Evolutionary conservation across 2,888 invertebrate genomes (phyloP), one percentile per base, ranked within the genome.

Genomic region (Achlya flavicornis): DNA sequence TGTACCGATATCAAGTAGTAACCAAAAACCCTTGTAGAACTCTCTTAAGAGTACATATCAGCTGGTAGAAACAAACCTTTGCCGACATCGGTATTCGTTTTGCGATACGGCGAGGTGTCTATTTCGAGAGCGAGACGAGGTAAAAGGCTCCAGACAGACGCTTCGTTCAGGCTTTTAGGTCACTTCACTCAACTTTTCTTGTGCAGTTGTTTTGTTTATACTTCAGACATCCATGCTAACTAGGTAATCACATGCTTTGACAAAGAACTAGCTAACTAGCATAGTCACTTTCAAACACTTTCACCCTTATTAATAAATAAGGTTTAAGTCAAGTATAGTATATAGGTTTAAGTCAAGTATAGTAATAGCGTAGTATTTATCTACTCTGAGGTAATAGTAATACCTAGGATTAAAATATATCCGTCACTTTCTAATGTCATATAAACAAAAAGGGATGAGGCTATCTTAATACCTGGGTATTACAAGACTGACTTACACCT

Each of bases 41-140:
- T 43, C 12, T 26, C 33, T 19, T 3, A 53, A 72, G 65, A 62
- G 14, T 43, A 41, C 4, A 41, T 41, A 69, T 64, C 63, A 63
- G 64, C 67, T 69, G 63, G 63, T 68, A 71, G 46, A 43, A 43
- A 66, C 69, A 70, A 70, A 67, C 48, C 63, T 63, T 64, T 64
- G 53, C 60, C 61, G 62, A 64, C 73, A 73, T 76, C 70, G 75
- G 73, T 70, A 71, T 75, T 74, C 72, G 74, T 77, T 78, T 75
- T 76, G 71, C 72, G 68, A 75, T 75, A 72, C 74, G 69, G 69
- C 72, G 63, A 38, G 43, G 84, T 82, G 86, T 90, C 88, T 91
- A 90, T 90, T 91, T 87, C 85, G 81, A 79, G 81, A 86, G 80
- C 72, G 78, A 82, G 80, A 69, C 77, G 79, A 82, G 86, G 81